These are phyloP conservation scores for Schizotus pectinicornis DNA, from an alignment of 2,888 invertebrate species.

Conservation along the genomic window DNA sequence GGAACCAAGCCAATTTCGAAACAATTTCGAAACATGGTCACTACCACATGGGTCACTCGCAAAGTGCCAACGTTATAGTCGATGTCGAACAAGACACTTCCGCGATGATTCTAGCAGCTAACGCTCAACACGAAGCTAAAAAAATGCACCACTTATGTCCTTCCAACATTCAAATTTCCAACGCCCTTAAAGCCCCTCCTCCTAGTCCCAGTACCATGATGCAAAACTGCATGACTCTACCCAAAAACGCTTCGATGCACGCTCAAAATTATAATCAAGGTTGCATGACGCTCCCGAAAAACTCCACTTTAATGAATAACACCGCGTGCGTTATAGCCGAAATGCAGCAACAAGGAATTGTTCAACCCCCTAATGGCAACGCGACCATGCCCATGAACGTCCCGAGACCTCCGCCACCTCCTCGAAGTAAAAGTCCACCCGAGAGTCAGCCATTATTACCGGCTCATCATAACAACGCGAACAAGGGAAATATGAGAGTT, in stretches of 20 bases:
- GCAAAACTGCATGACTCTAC: constrained; percentile 59
- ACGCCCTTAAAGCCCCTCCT: constrained; percentile 68
- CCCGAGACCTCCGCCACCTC: constrained; percentile 65
- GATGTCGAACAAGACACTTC: constrained; percentile 79
- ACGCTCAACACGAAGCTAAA: constrained; percentile 61
- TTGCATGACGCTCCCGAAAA: constrained; percentile 67
- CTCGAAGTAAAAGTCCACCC: constrained; percentile 64
- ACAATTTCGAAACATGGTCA: constrained; percentile 82
- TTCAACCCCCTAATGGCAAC: constrained; percentile 67
- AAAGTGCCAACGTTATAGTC: constrained; percentile 81
- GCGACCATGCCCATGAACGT: constrained; percentile 64
- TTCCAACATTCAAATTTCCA: constrained; percentile 57
- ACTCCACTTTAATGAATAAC: constrained; percentile 61
- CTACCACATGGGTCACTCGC: constrained; percentile 77
- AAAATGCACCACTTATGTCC: constrained; percentile 64
- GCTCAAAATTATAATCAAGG: constrained; percentile 52
- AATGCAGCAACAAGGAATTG: constrained; percentile 65
- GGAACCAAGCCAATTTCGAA: constrained; percentile 69
- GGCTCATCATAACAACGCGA: constrained; percentile 56
- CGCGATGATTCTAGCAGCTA: constrained; percentile 64
- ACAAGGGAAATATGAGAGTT: constrained; percentile 66
- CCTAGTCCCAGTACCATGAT: constrained; percentile 64
- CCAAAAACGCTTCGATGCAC: constrained; percentile 62
- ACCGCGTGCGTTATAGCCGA: constrained; percentile 63
- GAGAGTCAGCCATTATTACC: constrained; percentile 64